These are phyloP conservation scores for Xenentodon cancila DNA, from an alignment of 2,797 vertebrate genomes.

Conservation along the genomic window DNA sequence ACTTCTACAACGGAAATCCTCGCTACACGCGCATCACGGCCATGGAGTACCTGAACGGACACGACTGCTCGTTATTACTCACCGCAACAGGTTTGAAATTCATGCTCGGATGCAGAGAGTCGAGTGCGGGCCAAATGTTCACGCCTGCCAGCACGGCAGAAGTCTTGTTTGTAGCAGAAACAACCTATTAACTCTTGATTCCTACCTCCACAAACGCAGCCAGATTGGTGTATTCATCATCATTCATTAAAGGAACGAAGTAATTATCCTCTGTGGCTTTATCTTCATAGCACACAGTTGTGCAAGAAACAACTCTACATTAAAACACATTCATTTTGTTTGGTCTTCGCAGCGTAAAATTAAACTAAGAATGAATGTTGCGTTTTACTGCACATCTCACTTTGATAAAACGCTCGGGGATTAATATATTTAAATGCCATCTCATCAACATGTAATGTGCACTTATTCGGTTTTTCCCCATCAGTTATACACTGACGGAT, in stretches of 20 bases:
- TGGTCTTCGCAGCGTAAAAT: slow-evolving; percentile 9
- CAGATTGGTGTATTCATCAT: slow-evolving; percentile 43
- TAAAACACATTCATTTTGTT: slow-evolving; percentile 42
- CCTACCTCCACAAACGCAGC: slow-evolving; percentile 1
- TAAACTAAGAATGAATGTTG: slow-evolving; percentile 16
- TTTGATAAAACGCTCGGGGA: slow-evolving; percentile 28
- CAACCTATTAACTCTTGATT: not conserved
- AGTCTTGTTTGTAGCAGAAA: slow-evolving; percentile 43
- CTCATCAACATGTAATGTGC: slow-evolving; percentile 59
- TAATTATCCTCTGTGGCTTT: slow-evolving; percentile 44
- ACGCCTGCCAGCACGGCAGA: slow-evolving; percentile 11
- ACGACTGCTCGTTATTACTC: slow-evolving; percentile 94
- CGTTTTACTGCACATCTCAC: slow-evolving; percentile 22
- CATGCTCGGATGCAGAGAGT: not conserved
- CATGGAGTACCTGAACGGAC: slow-evolving; percentile 97
- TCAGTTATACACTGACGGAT: slow-evolving; percentile 44
- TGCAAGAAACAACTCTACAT: slow-evolving; percentile 11
- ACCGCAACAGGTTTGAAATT: slow-evolving; percentile 88
- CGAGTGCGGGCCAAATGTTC: not conserved
- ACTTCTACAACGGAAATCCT: slow-evolving; percentile 98
- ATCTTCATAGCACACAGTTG: slow-evolving; percentile 38
- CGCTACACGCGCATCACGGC: slow-evolving; percentile 95
- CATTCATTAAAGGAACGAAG: slow-evolving; percentile 45
- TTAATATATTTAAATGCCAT: slow-evolving; percentile 48
- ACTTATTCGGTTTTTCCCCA: slow-evolving; percentile 37